These are phyloP conservation scores for Ischnus inquisitorius DNA, from an alignment of 2,888 invertebrate species.

Conservation along the genomic window DNA sequence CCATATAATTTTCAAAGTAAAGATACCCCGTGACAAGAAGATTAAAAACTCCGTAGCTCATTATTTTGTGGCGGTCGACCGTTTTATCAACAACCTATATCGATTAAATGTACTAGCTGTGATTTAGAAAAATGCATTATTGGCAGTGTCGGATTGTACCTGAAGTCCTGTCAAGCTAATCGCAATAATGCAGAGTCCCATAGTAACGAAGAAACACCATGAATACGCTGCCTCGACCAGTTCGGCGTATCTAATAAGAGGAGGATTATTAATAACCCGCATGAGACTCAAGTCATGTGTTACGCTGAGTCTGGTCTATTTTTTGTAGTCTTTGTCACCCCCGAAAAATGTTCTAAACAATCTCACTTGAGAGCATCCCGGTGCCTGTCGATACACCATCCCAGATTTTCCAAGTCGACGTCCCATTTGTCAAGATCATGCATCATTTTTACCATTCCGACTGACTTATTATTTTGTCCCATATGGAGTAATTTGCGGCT, in stretches of 20 bases:
- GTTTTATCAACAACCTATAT: not conserved
- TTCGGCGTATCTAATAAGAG: not conserved
- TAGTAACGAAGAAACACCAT: not conserved
- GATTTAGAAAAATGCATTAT: not conserved
- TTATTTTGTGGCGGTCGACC: not conserved
- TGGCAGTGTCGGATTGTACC: not conserved
- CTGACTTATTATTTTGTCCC: not conserved
- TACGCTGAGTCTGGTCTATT: too few species aligned
- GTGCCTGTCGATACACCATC: constrained; percentile 37
- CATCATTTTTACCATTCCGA: not conserved
- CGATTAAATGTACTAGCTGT: not conserved
- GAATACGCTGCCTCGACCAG: not conserved
- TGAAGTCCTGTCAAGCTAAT: not conserved
- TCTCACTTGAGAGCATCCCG: constrained; percentile 39
- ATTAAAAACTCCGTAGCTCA: not conserved
- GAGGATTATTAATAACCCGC: not conserved
- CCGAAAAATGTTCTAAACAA: not conserved
- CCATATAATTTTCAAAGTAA: constrained; percentile 37
- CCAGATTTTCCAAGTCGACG: constrained; percentile 1
- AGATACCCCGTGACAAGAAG: constrained; percentile 15
- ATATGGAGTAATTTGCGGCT: constrained; percentile 17
- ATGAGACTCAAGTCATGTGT: too few species aligned
- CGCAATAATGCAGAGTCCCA: not conserved
- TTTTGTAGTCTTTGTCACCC: too few species aligned
- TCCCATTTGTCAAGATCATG: not conserved